Conservation (phyloP, 2,113 vertebrate genomes). For the Austrofundulus limnaeus region DNA sequence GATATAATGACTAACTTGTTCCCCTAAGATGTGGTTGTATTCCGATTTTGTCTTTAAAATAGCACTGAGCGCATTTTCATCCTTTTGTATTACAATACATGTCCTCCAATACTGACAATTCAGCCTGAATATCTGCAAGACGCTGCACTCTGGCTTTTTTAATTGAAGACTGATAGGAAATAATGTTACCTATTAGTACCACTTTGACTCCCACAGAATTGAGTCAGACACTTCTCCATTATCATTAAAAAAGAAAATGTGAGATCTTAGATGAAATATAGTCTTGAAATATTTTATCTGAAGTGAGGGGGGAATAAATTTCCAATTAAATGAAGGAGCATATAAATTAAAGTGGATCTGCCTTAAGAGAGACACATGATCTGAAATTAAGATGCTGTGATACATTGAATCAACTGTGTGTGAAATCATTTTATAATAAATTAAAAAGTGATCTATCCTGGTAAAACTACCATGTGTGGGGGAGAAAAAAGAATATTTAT, state of each 20-base stretch:
- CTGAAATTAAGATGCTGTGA: background rate
- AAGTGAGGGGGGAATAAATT: background rate
- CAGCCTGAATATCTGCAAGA: background rate
- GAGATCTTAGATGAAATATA: background rate
- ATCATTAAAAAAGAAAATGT: constrained; percentile 1
- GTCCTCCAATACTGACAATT: background rate
- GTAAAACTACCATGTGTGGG: background rate
- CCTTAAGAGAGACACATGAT: background rate
- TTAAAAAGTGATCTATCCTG: background rate
- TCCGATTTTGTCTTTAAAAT: background rate
- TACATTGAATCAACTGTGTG: background rate
- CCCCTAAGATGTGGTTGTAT: background rate
- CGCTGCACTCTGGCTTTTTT: background rate
- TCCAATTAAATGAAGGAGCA: background rate
- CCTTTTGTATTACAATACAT: background rate
- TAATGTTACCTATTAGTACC: background rate
- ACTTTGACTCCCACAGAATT: background rate
- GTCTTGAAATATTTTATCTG: background rate
- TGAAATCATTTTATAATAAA: background rate
- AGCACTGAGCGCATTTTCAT: background rate
- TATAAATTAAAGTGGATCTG: background rate
- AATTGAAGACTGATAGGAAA: background rate
- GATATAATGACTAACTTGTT: background rate
- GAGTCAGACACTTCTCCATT: background rate
- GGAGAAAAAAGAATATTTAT: background rate